phyloP scores from a whole-genome alignment of 1,140 invertebrate species.

The Euura lappo region DNA sequence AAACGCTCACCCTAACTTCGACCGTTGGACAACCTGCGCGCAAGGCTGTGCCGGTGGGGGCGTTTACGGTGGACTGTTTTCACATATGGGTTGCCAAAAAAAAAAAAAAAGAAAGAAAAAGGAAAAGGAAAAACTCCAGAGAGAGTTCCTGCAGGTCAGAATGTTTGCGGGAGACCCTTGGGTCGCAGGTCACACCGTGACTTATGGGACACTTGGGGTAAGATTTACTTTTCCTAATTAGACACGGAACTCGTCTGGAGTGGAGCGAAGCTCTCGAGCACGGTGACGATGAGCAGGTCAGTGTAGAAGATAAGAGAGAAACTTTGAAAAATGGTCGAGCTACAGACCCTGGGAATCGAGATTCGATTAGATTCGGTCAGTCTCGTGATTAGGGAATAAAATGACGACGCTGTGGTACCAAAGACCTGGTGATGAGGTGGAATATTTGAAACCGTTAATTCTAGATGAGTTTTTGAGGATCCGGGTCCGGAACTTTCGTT shows the following conservation, averaged over 20 bases:
- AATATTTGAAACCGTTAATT: too few relatives aligned
- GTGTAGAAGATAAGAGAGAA: too few relatives aligned
- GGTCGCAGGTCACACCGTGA: constrained; percentile 19
- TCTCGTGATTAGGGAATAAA: too few relatives aligned
- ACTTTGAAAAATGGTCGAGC: too few relatives aligned
- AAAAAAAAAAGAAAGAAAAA: constrained; percentile 20
- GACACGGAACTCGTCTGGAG: constrained; percentile 18
- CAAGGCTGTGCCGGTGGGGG: background rate
- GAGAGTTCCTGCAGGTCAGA: background rate
- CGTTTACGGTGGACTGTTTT: constrained; percentile 40
- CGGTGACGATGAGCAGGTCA: too few relatives aligned
- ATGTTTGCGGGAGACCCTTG: constrained; percentile 14
- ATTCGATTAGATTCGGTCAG: too few relatives aligned
- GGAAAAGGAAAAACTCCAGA: background rate
- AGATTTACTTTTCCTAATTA: constrained; percentile 21
- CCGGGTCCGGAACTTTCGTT: too few relatives aligned
- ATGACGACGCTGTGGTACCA: too few relatives aligned
- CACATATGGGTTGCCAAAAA: constrained; percentile 46
- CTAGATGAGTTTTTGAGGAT: too few relatives aligned
- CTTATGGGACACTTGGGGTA: constrained; percentile 18
- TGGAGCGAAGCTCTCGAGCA: too few relatives aligned
- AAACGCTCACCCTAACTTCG: constrained; percentile 23
- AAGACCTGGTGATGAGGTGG: too few relatives aligned
- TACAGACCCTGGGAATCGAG: too few relatives aligned
- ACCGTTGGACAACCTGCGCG: constrained; percentile 35